phyloP scores from a whole-genome alignment of 1,140 invertebrate genomes.

The Brachionus calyciflorus region DNA sequence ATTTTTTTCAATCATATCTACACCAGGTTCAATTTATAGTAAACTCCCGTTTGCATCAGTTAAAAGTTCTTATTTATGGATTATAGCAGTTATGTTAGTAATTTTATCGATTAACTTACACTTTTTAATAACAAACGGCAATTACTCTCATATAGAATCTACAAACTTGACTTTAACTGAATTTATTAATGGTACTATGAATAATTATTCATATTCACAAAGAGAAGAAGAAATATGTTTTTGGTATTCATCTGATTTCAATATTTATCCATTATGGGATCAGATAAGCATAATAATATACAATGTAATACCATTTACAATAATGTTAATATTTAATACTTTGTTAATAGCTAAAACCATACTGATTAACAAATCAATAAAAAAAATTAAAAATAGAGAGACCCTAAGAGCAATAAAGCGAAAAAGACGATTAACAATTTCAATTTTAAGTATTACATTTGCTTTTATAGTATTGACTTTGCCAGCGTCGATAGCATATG shows the following conservation, averaged over 20 bases:
- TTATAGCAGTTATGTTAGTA: not conserved
- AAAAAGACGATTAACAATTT: slow-evolving; percentile 5
- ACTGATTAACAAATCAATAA: not conserved
- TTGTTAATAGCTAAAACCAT: not conserved
- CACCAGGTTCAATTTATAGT: not conserved
- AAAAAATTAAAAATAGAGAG: not conserved
- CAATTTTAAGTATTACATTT: slow-evolving; percentile 13
- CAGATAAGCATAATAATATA: no score
- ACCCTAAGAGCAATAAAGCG: not conserved
- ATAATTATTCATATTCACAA: no score
- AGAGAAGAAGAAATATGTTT: no score
- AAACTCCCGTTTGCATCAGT: not conserved
- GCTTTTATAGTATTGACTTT: slow-evolving; percentile 21
- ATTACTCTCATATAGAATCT: no score
- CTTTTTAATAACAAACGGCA: slow-evolving; percentile 31
- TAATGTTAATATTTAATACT: slow-evolving; percentile 2
- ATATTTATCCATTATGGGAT: no score
- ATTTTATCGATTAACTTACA: not conserved
- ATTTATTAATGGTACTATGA: no score
- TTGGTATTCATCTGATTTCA: no score
- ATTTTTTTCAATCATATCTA: not conserved
- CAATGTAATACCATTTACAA: not conserved
- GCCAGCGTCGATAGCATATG: not conserved
- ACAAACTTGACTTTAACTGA: no score
- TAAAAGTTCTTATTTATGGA: not conserved